phyloP scores from a whole-genome alignment of 1,140 invertebrate genomes.

The Aphaenogaster floridana region DNA sequence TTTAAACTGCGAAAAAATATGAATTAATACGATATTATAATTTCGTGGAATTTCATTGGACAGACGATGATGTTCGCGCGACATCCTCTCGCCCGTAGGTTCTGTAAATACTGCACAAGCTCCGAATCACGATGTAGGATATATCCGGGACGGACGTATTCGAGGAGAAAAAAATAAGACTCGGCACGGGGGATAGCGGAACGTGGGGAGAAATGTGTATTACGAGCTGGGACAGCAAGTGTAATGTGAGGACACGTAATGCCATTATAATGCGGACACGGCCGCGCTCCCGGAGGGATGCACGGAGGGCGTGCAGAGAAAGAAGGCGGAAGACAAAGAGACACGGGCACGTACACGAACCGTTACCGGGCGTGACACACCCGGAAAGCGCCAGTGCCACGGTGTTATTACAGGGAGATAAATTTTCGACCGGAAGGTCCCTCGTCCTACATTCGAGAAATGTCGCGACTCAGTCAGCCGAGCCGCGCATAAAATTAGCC shows the following conservation, averaged over 20 bases:
- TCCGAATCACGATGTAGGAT: slow-evolving; percentile 58
- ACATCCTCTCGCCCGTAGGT: slow-evolving; percentile 8
- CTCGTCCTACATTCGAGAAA: slow-evolving; percentile 75
- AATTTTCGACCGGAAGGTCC: slow-evolving; percentile 77
- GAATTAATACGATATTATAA: slow-evolving; percentile 11
- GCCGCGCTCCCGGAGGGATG: slow-evolving; percentile 78
- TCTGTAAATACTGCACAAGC: slow-evolving; percentile 56
- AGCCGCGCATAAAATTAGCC: slow-evolving; percentile 60
- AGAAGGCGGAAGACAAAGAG: slow-evolving; percentile 73
- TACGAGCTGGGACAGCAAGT: slow-evolving; percentile 70
- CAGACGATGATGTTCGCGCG: neutral
- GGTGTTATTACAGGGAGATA: slow-evolving; percentile 80
- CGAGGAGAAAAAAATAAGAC: slow-evolving; percentile 69
- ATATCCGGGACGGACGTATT: slow-evolving; percentile 47
- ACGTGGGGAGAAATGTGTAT: slow-evolving; percentile 71
- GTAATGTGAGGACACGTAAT: slow-evolving; percentile 84
- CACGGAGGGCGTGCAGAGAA: slow-evolving; percentile 54
- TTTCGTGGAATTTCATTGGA: slow-evolving; percentile 4
- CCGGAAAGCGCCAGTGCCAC: slow-evolving; percentile 79
- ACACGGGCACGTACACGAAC: slow-evolving; percentile 72
- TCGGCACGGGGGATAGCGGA: slow-evolving; percentile 37
- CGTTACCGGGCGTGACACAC: slow-evolving; percentile 79
- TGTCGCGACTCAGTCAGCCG: slow-evolving; percentile 63
- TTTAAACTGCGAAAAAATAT: neutral
- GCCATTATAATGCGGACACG: slow-evolving; percentile 85